Conservation (phyloP, 2,113 vertebrate species). For the Pachycephala philippinensis region DNA sequence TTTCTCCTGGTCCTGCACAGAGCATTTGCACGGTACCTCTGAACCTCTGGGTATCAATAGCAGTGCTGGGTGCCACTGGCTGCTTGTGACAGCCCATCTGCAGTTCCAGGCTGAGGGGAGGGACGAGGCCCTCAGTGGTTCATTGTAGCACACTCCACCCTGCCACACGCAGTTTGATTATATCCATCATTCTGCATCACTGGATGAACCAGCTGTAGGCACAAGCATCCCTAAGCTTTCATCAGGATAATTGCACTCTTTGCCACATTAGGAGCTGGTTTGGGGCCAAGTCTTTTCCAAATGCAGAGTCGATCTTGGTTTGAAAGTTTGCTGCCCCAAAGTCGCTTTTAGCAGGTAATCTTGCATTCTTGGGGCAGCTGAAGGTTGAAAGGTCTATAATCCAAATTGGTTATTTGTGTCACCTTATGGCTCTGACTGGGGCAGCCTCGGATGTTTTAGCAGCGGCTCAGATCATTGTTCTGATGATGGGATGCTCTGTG, state of each 20-base stretch:
- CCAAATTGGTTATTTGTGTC: not conserved
- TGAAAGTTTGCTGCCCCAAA: conserved; percentile 33
- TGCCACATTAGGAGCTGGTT: conserved; percentile 21
- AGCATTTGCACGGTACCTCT: not conserved
- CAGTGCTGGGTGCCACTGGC: not conserved
- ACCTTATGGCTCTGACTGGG: not conserved
- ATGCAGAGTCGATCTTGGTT: conserved; percentile 38
- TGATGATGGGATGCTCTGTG: not conserved
- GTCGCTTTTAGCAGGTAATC: conserved; percentile 11
- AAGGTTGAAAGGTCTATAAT: not conserved
- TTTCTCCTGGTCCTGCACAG: not conserved
- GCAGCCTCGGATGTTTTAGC: not conserved
- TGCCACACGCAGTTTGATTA: not conserved
- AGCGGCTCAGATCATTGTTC: not conserved
- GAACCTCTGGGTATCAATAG: not conserved
- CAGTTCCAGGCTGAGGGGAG: not conserved
- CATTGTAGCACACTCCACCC: not conserved
- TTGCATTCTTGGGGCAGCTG: conserved; percentile 21
- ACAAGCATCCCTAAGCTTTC: conserved; percentile 30
- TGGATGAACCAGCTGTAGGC: conserved; percentile 55
- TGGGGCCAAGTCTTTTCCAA: conserved; percentile 53
- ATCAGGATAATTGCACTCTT: conserved; percentile 23
- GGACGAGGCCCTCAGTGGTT: not conserved
- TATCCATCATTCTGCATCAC: conserved; percentile 37
- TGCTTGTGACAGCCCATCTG: not conserved